phyloP scores from a whole-genome alignment of 2,113 vertebrate genomes.

The Corythoichthys intestinalis region DNA sequence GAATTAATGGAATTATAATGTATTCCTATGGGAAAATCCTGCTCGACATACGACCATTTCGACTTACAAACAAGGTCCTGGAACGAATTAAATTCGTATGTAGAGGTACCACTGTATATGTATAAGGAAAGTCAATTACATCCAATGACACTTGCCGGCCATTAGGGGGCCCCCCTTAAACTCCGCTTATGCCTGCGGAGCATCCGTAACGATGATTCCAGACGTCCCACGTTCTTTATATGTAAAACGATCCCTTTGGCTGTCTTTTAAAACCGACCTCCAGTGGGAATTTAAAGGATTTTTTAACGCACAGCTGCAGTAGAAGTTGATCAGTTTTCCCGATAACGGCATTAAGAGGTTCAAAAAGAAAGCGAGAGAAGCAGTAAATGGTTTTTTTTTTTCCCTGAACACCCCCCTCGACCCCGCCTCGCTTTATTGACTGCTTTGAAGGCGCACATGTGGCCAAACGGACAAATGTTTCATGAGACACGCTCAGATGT shows the following conservation, averaged over 20 bases:
- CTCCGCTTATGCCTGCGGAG: not conserved
- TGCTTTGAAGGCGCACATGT: conserved; percentile 50
- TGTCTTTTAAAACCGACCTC: conserved; percentile 21
- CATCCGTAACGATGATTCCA: conserved; percentile 8
- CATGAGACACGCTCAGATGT: conserved; percentile 41
- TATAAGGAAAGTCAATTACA: too few species aligned
- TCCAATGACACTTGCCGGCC: too few species aligned
- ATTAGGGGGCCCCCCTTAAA: not conserved
- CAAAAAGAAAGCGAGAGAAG: conserved; percentile 11
- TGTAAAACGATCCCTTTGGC: conserved; percentile 26
- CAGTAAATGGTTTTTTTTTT: conserved; percentile 39
- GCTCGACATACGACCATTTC: too few species aligned
- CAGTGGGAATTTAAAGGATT: conserved; percentile 26
- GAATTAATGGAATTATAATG: too few species aligned
- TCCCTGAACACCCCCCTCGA: not conserved
- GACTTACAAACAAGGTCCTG: too few species aligned
- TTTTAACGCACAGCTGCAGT: conserved; percentile 10
- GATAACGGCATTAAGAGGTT: conserved; percentile 29
- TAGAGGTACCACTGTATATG: too few species aligned
- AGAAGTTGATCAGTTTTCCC: conserved; percentile 47
- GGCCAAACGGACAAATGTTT: conserved; percentile 45
- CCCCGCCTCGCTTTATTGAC: conserved; percentile 37
- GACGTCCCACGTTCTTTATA: conserved; percentile 21
- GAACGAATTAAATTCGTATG: too few species aligned
- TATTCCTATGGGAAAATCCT: too few species aligned